phyloP scores from a whole-genome alignment of 92 coral and sea anemone species.

The Porites divaricata region DNA sequence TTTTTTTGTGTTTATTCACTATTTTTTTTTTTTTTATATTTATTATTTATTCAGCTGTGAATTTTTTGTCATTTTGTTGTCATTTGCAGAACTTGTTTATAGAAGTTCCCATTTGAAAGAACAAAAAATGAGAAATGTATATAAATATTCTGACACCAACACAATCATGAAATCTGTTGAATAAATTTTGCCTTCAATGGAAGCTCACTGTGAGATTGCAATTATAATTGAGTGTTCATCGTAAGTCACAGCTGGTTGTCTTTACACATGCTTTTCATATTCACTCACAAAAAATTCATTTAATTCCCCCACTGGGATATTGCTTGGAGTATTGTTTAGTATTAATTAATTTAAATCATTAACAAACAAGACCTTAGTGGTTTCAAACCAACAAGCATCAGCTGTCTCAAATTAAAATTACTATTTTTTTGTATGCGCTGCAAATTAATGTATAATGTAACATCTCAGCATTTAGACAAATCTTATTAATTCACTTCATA shows the following conservation, averaged over 20 bases:
- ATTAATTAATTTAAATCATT: neutral
- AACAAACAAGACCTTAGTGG: neutral
- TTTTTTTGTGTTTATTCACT: too few species aligned
- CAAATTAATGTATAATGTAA: neutral
- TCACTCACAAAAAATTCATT: neutral
- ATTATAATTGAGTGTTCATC: neutral
- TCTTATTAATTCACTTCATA: too few species aligned
- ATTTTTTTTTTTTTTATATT: too few species aligned
- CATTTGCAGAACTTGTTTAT: too few species aligned
- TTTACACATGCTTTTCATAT: neutral
- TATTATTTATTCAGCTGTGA: too few species aligned
- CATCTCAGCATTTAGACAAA: too few species aligned
- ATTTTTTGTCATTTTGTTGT: too few species aligned
- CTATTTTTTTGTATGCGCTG: neutral
- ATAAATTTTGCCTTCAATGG: neutral
- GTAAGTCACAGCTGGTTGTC: neutral
- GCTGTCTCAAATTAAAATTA: too few species aligned
- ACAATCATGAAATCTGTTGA: neutral
- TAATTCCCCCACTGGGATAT: neutral
- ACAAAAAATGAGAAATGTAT: too few species aligned
- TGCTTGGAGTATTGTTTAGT: too few species aligned
- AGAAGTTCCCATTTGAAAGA: too few species aligned
- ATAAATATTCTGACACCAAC: too few species aligned
- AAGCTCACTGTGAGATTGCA: neutral
- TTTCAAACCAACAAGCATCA: neutral